Evolutionary conservation across 2,113 vertebrate species (phyloP).

Genomic region (Calonectris borealis): DNA sequence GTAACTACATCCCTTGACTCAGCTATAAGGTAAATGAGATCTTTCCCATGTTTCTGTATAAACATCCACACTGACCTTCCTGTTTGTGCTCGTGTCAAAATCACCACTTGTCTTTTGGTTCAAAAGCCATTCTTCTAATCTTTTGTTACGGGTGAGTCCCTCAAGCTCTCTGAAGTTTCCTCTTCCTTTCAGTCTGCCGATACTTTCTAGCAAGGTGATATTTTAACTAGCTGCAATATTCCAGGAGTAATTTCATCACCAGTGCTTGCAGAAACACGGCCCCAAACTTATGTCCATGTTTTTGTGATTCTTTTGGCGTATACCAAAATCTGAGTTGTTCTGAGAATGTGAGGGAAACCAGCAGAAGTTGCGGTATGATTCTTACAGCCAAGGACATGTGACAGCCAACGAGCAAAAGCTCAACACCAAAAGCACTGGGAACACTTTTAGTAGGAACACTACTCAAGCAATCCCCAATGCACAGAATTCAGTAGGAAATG

Average conservation of each 20-base stretch:
- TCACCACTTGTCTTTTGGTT: background rate
- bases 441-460: background rate
- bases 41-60: background rate
- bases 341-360: background rate
- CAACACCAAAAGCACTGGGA: background rate
- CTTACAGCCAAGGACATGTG: background rate
- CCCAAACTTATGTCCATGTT: background rate
- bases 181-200: background rate
- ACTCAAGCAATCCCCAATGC: background rate
- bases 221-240: slow-evolving; percentile 3
- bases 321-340: background rate
- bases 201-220: background rate
- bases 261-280: background rate
- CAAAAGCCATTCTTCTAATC: background rate
- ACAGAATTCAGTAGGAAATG: background rate
- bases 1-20: background rate
- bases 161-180: background rate
- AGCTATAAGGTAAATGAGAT: background rate
- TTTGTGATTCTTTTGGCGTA: background rate
- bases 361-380: background rate
- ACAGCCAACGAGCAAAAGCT: background rate
- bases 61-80: background rate
- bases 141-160: background rate
- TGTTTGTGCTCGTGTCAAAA: background rate
- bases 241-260: background rate